Percentiles rank a stretch among this genome's conserved stretches.
Conservation (phyloP, 1,140 invertebrate genomes). For the Temnothorax curvispinosus region DNA sequence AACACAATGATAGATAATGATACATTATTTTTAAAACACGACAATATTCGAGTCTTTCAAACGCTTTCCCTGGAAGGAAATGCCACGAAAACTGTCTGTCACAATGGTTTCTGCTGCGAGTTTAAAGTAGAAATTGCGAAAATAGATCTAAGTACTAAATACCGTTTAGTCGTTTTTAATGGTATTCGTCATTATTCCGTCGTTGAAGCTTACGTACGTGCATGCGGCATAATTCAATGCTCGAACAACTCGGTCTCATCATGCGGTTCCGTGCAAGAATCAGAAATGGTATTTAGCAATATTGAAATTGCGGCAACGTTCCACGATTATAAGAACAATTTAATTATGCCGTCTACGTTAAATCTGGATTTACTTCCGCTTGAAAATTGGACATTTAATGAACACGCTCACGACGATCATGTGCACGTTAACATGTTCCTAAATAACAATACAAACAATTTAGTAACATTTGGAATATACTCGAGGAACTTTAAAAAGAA, state of each 20-base stretch:
- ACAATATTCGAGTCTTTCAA: slow-evolving; percentile 5
- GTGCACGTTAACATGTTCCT: slow-evolving; percentile 5
- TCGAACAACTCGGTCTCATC: slow-evolving; percentile 61
- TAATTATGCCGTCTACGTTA: slow-evolving; percentile 57
- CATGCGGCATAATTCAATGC: slow-evolving; percentile 66
- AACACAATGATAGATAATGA: no score
- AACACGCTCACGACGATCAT: not conserved
- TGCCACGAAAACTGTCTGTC: slow-evolving; percentile 70
- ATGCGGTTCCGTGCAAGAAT: slow-evolving; percentile 45
- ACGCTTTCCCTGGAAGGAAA: not conserved
- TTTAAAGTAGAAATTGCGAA: slow-evolving; percentile 65
- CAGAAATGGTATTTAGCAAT: slow-evolving; percentile 1
- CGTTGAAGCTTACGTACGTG: not conserved
- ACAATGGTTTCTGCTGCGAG: slow-evolving; percentile 78
- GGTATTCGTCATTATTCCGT: slow-evolving; percentile 30
- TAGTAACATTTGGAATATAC: slow-evolving; percentile 64
- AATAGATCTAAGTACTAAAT: slow-evolving; percentile 34
- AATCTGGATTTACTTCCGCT: slow-evolving; percentile 40
- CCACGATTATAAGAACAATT: not conserved
- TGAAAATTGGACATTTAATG: slow-evolving; percentile 14
- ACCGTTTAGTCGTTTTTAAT: slow-evolving; percentile 60
- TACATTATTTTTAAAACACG: not conserved
- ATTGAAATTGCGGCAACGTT: slow-evolving; percentile 42
- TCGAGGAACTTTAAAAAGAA: slow-evolving; percentile 36
- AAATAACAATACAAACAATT: slow-evolving; percentile 1